Evolutionary conservation across 2,888 invertebrate genomes (phyloP).

Genomic region (Eupithecia insigniata): DNA sequence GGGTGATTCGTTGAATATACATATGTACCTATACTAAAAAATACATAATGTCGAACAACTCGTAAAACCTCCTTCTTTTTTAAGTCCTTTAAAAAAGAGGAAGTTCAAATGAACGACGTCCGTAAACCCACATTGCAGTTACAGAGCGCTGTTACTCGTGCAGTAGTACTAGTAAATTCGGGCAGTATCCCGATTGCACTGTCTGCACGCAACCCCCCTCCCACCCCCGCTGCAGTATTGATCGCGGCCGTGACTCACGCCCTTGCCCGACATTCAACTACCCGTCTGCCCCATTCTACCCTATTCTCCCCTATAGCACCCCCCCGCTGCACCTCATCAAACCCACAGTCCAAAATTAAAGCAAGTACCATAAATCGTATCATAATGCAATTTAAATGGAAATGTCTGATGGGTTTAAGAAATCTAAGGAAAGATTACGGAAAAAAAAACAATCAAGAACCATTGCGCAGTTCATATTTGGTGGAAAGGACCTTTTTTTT

Average conservation of each 20-base stretch:
- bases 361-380: slow-evolving; percentile 44
- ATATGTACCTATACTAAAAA: too few relatives aligned
- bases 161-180: slow-evolving; percentile 34
- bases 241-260: slow-evolving; percentile 82
- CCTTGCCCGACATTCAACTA: slow-evolving; percentile 83
- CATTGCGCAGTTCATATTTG: background rate
- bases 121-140: slow-evolving; percentile 28
- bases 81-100: background rate
- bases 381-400: slow-evolving; percentile 38
- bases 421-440: background rate
- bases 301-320: slow-evolving; percentile 46
- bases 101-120: slow-evolving; percentile 8
- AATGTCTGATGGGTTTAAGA: slow-evolving; percentile 25
- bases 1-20: background rate
- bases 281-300: slow-evolving; percentile 57
- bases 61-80: background rate
- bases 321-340: slow-evolving; percentile 56
- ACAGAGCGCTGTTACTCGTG: slow-evolving; percentile 25
- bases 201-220: slow-evolving; percentile 35
- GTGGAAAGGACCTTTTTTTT: background rate
- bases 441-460: background rate
- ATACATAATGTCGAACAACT: background rate
- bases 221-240: slow-evolving; percentile 72
- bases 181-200: slow-evolving; percentile 39
- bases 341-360: slow-evolving; percentile 45